Conservation (phyloP, 2,888 invertebrate species). For the Drosophila koepferae region DNA sequence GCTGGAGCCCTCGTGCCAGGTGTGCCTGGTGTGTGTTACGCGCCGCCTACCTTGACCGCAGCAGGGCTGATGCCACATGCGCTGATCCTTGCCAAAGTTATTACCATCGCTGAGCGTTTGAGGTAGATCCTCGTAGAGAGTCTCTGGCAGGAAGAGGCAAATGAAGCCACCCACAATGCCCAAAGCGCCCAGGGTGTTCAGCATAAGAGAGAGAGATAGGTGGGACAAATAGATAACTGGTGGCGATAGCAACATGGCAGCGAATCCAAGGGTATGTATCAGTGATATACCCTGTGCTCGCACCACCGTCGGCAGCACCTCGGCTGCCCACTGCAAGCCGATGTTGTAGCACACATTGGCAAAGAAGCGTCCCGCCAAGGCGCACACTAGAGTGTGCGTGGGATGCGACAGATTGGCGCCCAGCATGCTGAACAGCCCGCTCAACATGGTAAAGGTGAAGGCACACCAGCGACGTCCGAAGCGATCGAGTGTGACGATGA, state of each 20-base stretch:
- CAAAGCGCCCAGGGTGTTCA: constrained; percentile 87
- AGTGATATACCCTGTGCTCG: constrained; percentile 94
- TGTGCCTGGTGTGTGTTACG: background rate
- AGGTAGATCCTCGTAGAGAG: constrained; percentile 93
- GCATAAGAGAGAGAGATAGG: constrained; percentile 82
- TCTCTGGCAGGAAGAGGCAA: constrained; percentile 93
- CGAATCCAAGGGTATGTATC: constrained; percentile 95
- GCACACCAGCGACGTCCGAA: constrained; percentile 95
- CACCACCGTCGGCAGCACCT: constrained; percentile 94
- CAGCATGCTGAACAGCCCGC: constrained; percentile 92
- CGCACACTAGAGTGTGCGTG: constrained; percentile 90
- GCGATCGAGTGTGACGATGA: constrained; percentile 90
- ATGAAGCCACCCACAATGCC: constrained; percentile 91
- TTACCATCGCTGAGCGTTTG: constrained; percentile 94
- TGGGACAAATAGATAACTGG: constrained; percentile 93
- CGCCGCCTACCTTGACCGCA: constrained; percentile 86
- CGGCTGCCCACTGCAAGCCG: constrained; percentile 95
- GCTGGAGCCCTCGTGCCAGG: constrained; percentile 64
- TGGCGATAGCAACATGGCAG: constrained; percentile 92
- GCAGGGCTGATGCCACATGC: constrained; percentile 92
- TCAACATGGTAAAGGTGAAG: constrained; percentile 91
- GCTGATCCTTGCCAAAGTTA: constrained; percentile 91
- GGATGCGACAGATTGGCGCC: constrained; percentile 90
- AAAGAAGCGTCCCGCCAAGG: constrained; percentile 93
- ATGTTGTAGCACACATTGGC: constrained; percentile 97